A percentile compares a stretch with the other conserved stretches of the same genome.
Conservation (phyloP, 2,797 vertebrate species). For the Iguana delicatissima region DNA sequence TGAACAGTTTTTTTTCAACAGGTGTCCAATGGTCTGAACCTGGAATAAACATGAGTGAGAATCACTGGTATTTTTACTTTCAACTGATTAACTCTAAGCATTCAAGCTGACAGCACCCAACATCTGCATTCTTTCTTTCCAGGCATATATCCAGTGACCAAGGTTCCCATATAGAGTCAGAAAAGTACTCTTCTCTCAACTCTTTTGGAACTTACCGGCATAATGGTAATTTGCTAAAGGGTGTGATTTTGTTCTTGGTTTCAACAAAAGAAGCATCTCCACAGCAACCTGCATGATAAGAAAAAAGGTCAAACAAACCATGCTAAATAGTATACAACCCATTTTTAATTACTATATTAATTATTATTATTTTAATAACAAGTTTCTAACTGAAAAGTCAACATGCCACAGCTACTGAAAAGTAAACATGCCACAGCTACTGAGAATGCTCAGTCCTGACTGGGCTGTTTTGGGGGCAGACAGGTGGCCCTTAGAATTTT, state of each 20-base stretch:
- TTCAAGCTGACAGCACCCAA: background rate
- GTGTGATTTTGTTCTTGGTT: constrained; percentile 81
- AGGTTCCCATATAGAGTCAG: background rate
- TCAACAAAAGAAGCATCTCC: constrained; percentile 86
- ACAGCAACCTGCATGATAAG: constrained; percentile 80
- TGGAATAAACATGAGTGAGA: constrained; percentile 44
- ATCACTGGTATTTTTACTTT: background rate
- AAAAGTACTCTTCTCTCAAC: background rate
- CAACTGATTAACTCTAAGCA: background rate
- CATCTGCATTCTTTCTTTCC: background rate
- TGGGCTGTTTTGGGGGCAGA: background rate
- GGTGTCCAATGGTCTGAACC: constrained; percentile 89
- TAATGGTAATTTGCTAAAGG: constrained; percentile 88
- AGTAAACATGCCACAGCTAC: background rate
- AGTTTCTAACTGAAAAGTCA: background rate
- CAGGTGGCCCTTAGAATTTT: background rate
- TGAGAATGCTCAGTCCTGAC: background rate
- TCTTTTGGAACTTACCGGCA: constrained; percentile 79
- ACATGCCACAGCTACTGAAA: background rate
- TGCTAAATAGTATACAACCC: background rate
- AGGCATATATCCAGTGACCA: background rate
- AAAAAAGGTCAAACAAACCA: constrained; percentile 47
- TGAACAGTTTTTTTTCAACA: constrained; percentile 87
- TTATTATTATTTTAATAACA: background rate
- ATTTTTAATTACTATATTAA: background rate